phyloP scores from a whole-genome alignment of 1,140 invertebrate genomes.

The Acyrthosiphon pisum region DNA sequence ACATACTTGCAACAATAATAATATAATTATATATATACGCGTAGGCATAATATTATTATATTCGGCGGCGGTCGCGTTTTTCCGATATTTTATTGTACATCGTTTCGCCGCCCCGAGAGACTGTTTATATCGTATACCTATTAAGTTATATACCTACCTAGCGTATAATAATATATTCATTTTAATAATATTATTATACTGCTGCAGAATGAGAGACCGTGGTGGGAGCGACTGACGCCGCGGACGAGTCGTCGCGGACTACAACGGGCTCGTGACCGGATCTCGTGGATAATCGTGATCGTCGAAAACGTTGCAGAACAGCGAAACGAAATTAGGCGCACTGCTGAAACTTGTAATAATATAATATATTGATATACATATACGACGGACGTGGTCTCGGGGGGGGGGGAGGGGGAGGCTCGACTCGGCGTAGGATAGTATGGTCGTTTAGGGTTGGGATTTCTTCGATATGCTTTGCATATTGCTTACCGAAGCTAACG shows the following conservation, averaged over 20 bases:
- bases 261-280: constrained; percentile 22
- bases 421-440: not conserved
- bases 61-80: not conserved
- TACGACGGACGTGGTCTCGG: not conserved
- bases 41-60: not conserved
- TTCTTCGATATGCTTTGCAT: no score
- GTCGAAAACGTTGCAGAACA: not conserved
- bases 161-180: not conserved
- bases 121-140: not conserved
- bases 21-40: not conserved
- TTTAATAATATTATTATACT: not conserved
- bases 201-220: not conserved
- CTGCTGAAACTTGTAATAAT: not conserved
- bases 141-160: no score
- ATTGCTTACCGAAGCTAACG: no score
- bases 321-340: not conserved
- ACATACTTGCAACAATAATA: not conserved
- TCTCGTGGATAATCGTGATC: constrained; percentile 21
- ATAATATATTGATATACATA: not conserved
- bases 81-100: not conserved
- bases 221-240: not conserved
- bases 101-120: not conserved
- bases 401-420: no score
- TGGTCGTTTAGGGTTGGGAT: no score
- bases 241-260: not conserved